These are phyloP conservation scores for Gephyroberyx darwinii DNA, from an alignment of 2,797 vertebrate genomes.

Conservation along the genomic window DNA sequence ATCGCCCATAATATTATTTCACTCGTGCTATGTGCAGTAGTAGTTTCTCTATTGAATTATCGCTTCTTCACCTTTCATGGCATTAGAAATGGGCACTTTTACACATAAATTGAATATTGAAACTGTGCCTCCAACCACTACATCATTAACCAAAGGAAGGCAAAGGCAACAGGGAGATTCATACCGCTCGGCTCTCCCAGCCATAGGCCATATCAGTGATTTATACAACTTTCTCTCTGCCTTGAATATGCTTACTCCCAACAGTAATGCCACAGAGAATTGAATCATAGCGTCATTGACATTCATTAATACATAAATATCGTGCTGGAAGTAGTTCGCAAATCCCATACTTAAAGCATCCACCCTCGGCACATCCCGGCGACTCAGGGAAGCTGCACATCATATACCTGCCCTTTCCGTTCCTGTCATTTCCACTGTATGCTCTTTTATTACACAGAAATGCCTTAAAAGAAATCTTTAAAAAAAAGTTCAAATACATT, in stretches of 20 bases:
- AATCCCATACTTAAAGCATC: neutral
- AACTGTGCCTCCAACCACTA: conserved; percentile 34
- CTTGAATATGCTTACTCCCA: conserved; percentile 19
- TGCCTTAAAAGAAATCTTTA: too few relatives aligned
- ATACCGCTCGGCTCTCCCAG: neutral
- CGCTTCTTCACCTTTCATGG: conserved; percentile 67
- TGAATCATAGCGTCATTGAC: conserved; percentile 22
- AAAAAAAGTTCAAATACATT: too few relatives aligned
- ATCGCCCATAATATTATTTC: conserved; percentile 40
- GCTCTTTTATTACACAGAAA: too few relatives aligned
- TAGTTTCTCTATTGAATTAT: conserved; percentile 65
- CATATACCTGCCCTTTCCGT: too few relatives aligned
- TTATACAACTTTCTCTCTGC: neutral
- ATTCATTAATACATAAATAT: conserved; percentile 20
- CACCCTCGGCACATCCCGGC: neutral
- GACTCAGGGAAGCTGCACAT: too few relatives aligned
- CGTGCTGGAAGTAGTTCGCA: conserved; percentile 5
- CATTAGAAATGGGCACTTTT: conserved; percentile 70
- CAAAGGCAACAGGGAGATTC: conserved; percentile 14
- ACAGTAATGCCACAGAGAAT: neutral
- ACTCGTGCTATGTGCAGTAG: conserved; percentile 30
- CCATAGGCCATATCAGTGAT: conserved; percentile 12
- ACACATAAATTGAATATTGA: conserved; percentile 52
- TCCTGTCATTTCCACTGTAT: too few relatives aligned
- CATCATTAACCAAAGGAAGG: conserved; percentile 46